Conservation (phyloP, 1,140 invertebrate genomes). For the Ostrea denselamellosa region DNA sequence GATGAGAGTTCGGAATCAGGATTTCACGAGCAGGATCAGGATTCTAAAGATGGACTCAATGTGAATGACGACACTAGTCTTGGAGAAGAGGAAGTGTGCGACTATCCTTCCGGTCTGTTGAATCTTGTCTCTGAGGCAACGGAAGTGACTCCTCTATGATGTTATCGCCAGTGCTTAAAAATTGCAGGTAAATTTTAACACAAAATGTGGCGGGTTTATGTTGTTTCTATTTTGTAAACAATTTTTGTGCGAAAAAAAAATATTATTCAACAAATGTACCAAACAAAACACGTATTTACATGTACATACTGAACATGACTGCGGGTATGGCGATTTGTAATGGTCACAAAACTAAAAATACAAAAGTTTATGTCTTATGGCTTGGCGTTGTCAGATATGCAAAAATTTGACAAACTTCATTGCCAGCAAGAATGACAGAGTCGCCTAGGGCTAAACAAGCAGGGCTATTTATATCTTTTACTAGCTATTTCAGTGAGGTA, state of each 20-base stretch:
- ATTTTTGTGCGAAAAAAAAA: not conserved
- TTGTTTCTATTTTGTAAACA: no score
- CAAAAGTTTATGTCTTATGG: not conserved
- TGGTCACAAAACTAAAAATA: not conserved
- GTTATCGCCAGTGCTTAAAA: slow-evolving; percentile 20
- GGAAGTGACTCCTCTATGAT: slow-evolving; percentile 37
- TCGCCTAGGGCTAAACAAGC: not conserved
- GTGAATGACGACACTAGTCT: slow-evolving; percentile 58
- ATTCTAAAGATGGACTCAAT: slow-evolving; percentile 60
- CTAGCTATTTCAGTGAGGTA: slow-evolving; percentile 10
- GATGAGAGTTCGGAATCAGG: slow-evolving; percentile 76
- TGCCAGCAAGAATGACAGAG: slow-evolving; percentile 1
- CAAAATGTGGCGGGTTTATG: not conserved
- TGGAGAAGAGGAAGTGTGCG: slow-evolving; percentile 60
- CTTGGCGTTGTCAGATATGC: slow-evolving; percentile 11
- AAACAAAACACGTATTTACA: not conserved
- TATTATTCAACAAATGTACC: not conserved
- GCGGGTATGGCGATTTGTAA: not conserved
- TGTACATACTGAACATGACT: not conserved
- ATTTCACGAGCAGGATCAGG: slow-evolving; percentile 71
- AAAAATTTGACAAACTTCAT: slow-evolving; percentile 17
- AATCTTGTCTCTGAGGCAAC: not conserved
- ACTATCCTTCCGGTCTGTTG: slow-evolving; percentile 49
- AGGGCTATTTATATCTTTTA: slow-evolving; percentile 2
- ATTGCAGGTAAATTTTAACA: not conserved